A percentile compares a stretch with the other conserved stretches of the same genome.
These are phyloP conservation scores for Carettochelys insculpta DNA, from an alignment of 2,113 vertebrate species.

Conservation along the genomic window DNA sequence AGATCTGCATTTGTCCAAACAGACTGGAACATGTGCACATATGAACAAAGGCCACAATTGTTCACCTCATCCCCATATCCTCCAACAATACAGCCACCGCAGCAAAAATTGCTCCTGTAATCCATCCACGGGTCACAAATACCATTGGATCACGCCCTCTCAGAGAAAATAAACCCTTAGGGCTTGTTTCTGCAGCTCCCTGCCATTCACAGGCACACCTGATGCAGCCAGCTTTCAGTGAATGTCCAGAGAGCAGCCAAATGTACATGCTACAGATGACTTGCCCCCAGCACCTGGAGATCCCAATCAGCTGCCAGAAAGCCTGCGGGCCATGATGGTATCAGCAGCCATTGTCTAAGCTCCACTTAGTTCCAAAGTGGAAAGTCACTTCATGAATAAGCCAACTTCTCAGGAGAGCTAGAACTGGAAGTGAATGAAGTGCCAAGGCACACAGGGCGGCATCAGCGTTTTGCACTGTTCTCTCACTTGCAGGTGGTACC, in stretches of 20 bases:
- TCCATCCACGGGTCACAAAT: not conserved
- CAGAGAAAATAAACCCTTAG: accelerated
- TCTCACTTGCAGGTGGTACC: too few species aligned
- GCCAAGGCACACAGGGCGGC: too few species aligned
- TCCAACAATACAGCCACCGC: not conserved
- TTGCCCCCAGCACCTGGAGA: accelerated
- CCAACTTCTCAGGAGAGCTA: not conserved
- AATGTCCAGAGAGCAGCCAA: accelerated
- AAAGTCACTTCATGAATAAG: not conserved
- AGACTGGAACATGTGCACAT: too few species aligned
- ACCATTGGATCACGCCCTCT: not conserved
- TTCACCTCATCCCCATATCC: too few species aligned
- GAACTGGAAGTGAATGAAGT: not conserved
- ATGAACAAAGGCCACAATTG: too few species aligned
- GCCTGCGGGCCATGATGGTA: not conserved
- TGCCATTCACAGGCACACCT: accelerated
- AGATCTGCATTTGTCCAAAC: too few species aligned
- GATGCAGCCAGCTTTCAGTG: not conserved
- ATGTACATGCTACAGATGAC: accelerated
- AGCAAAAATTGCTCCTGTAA: not conserved
- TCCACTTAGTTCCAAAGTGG: not conserved
- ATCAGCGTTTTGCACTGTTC: too few species aligned
- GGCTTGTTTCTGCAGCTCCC: not conserved
- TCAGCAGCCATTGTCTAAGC: not conserved
- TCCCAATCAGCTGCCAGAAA: not conserved